These are phyloP conservation scores for Callimico goeldii DNA, from an alignment of 2,797 vertebrate genomes.

Conservation along the genomic window DNA sequence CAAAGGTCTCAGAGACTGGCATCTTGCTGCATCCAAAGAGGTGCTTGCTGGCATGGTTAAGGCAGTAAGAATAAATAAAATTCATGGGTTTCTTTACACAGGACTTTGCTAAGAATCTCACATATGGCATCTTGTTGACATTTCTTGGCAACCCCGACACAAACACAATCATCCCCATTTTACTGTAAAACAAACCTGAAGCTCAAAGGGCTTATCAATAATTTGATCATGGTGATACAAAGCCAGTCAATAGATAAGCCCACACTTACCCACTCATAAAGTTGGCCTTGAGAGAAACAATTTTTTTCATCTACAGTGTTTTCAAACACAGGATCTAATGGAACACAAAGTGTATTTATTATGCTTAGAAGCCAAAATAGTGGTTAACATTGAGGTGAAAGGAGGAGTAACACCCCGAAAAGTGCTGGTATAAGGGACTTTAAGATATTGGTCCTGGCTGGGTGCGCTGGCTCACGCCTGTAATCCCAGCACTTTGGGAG, in stretches of 20 bases:
- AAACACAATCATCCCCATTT: not conserved
- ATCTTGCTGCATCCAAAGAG: not conserved
- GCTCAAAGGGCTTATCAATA: not conserved
- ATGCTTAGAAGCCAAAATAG: not conserved
- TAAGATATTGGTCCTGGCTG: not conserved
- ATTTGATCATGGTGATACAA: not conserved
- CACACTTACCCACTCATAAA: not conserved
- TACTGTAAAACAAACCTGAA: not conserved
- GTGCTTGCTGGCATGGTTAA: rapidly evolving
- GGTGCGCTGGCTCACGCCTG: no score
- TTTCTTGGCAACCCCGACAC: not conserved
- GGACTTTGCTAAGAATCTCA: not conserved
- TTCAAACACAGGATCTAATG: not conserved
- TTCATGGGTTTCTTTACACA: not conserved
- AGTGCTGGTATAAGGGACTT: not conserved
- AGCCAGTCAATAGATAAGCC: not conserved
- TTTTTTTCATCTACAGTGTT: not conserved
- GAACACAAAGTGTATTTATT: not conserved
- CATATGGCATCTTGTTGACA: not conserved
- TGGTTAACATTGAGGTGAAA: not conserved
- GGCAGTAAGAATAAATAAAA: not conserved
- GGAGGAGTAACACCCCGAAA: not conserved
- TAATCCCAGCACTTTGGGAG: no score
- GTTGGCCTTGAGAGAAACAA: not conserved
- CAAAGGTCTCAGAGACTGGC: not conserved